phyloP scores from a whole-genome alignment of 2,797 vertebrate genomes.

The Hippocampus kuda region DNA sequence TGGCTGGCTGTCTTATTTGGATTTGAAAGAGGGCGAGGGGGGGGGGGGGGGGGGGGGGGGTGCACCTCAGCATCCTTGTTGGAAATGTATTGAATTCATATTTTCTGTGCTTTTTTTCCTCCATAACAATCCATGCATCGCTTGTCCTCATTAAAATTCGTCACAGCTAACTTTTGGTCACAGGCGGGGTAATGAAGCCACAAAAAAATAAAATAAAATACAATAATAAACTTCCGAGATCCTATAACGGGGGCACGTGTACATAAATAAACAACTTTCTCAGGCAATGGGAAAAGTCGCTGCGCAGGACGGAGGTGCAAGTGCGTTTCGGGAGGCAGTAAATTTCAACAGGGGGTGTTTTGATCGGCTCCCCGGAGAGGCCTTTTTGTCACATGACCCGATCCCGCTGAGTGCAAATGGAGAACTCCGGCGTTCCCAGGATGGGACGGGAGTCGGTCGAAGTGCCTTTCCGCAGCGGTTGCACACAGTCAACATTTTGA shows the following conservation, averaged over 20 bases:
- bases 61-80: no score
- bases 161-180: neutral
- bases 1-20: constrained; percentile 19
- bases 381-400: constrained; percentile 29
- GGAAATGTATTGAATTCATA: no score
- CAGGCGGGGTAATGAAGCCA: no score
- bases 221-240: neutral
- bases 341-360: constrained; percentile 16
- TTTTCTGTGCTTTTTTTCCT: no score
- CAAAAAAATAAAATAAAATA: neutral
- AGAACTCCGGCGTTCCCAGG: constrained; percentile 49
- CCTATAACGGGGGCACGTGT: neutral
- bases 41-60: neutral
- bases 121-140: no score
- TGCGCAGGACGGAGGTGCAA: constrained; percentile 4
- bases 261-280: neutral
- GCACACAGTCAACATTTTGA: neutral
- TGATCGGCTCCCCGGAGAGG: constrained; percentile 16
- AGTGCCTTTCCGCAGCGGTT: constrained; percentile 1
- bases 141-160: neutral
- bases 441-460: constrained; percentile 9
- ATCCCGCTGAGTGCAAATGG: constrained; percentile 21
- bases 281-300: neutral
- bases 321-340: constrained; percentile 3
- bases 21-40: constrained; percentile 27